Base-by-base conservation (phyloP, 2,113 vertebrate genomes). In the Nettapus auritus region DNA sequence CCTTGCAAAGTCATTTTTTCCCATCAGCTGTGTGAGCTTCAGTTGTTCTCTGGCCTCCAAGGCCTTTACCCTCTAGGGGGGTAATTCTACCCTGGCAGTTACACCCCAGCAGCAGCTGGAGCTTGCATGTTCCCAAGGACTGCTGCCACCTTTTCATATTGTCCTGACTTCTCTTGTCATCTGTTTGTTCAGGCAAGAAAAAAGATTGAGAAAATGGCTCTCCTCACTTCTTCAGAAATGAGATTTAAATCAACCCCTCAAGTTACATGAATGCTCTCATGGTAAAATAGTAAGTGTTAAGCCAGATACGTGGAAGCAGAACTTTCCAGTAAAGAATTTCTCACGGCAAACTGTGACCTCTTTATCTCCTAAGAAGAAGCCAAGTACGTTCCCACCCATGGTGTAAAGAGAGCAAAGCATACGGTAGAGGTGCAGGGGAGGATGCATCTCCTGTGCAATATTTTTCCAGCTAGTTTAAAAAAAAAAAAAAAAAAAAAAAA, bases 1-100 rank as follows among this genome's bases (percentile, higher is more conserved):
- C 60, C 80, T 68, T 70, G 64, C 73, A 57, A 85, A 92, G 57
- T 53, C 44, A 16, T 95, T 95, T 85, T 85, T 86, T 79, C 71
- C 48, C 76, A 56, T 91, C 73, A 87, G 80, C 90, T 93, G 40
- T 67, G 26, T 3, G 40, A 84, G 60, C 46, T 73, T 73, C 33
- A 26, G 68, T 78, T 87, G 25, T 82, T 69, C 63, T 77, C 84
- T 86, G 69, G 42, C 55, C 55, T 86, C 55, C 71, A 44, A 63
- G 66, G 77, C 18, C 52, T 55, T 88, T 80, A 78, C 13, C 46
- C n/a, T 80, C 40, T 46, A 23, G 36, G 33, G 44, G 44, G 76
- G 21, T 92, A 85, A 78, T 86, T 23, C 66, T 71, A 64, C 48
- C 66, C 60, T 78, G 75, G 52, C 38, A 75, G 73, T 87, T 85